Evolutionary conservation across 2,797 vertebrate genomes (phyloP), one percentile per base, ranked within the genome.

Genomic region (Acanthis flammea): DNA sequence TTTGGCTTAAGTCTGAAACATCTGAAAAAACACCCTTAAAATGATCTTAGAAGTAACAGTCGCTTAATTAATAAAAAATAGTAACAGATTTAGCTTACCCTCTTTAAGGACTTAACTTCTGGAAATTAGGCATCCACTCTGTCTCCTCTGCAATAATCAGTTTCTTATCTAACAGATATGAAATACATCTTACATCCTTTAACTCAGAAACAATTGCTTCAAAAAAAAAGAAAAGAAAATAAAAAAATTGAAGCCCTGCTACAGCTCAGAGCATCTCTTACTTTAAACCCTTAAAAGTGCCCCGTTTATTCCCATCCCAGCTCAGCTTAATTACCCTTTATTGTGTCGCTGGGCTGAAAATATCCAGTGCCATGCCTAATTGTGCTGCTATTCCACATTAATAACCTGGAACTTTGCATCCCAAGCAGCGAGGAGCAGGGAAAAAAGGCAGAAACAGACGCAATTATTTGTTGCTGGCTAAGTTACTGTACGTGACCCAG

Each of bases 401-500:
- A 91, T 96, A 95, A 92, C 87, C 89, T 82, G 80, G 31, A 96
- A 88, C 75, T 91, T 86, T 57, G 84, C 82, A 92, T 94, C 92
- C 92, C 88, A 79, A 57, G 72, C 61, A 95, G 85, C 77, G 9
- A 67, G 70, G 92, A 92, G 78, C 77, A 67, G 48, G 9, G 60
- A 86, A 87, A 84, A 94, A 89, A 93, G 35, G 71, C 89, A 95
- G 89, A 91, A 91, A 92, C 79, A 93, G 86, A 63, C 37, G 87
- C 94, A 58, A 58, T 95, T 96, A 96, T 97, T 96, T 97, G 94
- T 96, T 95, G 95, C 88, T 89, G 79, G 95, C 74, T 72, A 95
- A 96, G 96, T 97, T 97, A 89, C 95, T 92, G 92, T 97, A 97
- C 61, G 74, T 89, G 97, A 97, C 94, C 95, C 96, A 96, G 97